Base-by-base conservation (phyloP, 2,888 invertebrate genomes). In the Cactoblastis cactorum region DNA sequence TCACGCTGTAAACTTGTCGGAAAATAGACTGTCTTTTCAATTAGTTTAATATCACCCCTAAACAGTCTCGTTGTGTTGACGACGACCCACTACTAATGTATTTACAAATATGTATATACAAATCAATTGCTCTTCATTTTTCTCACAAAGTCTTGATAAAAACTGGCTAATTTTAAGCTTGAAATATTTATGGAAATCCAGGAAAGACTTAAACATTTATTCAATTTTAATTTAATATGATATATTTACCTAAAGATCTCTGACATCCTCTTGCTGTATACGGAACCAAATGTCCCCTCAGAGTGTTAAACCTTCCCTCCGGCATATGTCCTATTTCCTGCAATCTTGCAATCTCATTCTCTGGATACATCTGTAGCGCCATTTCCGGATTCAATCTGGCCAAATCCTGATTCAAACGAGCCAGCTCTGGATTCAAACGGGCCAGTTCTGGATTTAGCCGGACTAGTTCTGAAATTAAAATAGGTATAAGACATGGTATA, bases 231-330 rank as follows among this genome's bases (percentile, higher is more conserved):
- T n/a, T 17, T 19, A 19, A 39, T n/a, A 19, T 1, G 1, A 19
- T 18, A 14, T 11, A 32, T 28, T 11, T 5, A 43, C 43, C 85
- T 49, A 86, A 50, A 2, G 66, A 55, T 15, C 84, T 67, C 43
- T 77, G 81, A 54, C 87, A 87, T 0, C 71, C 68, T 17, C 83
- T 74, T 4, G 37, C 6, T 11, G 37, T 37, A 39, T 85, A 86
- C 3, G 83, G 84, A 0, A 86, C 84, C 61, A 91, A 61, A 68
- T 91, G 73, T 41, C 91, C 80, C 51, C 90, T 64, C 56, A 90
- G 46, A 0, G 88, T 86, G 48, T 74, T 91, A 62, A 80, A 86
- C 52, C 76, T 78, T 46, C 61, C 69, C 39, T 80, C 79, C 2
- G 67, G 70, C 54, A 83, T 61, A 51, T 79, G 78, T 1, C 59